A percentile compares a stretch with the other conserved stretches of the same genome.
Evolutionary conservation across 2,797 vertebrate genomes (phyloP).

Genomic region (Tolypeutes matacus): DNA sequence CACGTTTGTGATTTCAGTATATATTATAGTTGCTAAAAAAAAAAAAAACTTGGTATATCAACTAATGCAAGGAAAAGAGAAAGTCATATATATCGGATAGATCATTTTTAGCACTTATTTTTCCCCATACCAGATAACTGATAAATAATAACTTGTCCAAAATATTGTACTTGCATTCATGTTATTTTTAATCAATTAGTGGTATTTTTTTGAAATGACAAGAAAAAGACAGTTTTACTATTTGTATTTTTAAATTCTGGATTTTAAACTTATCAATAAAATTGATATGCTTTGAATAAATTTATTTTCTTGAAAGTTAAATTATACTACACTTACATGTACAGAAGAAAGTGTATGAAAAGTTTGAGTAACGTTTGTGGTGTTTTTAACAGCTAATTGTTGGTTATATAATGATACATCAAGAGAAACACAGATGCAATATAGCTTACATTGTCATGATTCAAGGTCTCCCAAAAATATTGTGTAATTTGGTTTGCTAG

Average conservation of each 20-base stretch:
- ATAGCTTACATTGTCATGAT: slow-evolving; percentile 6
- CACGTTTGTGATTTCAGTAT: background rate
- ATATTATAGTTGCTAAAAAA: background rate
- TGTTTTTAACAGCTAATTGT: background rate
- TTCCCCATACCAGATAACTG: background rate
- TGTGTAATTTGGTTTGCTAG: slow-evolving; percentile 39
- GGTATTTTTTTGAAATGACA: background rate
- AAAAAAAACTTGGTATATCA: background rate
- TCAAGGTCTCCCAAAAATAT: slow-evolving; percentile 36
- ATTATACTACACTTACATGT: background rate
- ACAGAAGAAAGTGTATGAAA: background rate
- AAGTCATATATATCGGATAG: background rate
- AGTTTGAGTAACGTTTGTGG: background rate
- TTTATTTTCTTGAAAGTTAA: slow-evolving; percentile 14
- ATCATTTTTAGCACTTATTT: background rate
- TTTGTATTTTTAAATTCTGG: background rate
- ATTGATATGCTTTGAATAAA: background rate
- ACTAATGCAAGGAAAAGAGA: background rate
- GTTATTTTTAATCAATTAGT: background rate
- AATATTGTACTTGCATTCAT: background rate
- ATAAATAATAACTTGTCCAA: slow-evolving; percentile 11
- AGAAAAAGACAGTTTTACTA: background rate
- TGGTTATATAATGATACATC: background rate
- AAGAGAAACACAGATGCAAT: slow-evolving; percentile 1
- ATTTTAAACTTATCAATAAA: slow-evolving; percentile 24